Percentiles rank a stretch among this genome's conserved stretches.
Conservation (phyloP, 2,888 invertebrate species). For the Drymonia ruficornis region DNA sequence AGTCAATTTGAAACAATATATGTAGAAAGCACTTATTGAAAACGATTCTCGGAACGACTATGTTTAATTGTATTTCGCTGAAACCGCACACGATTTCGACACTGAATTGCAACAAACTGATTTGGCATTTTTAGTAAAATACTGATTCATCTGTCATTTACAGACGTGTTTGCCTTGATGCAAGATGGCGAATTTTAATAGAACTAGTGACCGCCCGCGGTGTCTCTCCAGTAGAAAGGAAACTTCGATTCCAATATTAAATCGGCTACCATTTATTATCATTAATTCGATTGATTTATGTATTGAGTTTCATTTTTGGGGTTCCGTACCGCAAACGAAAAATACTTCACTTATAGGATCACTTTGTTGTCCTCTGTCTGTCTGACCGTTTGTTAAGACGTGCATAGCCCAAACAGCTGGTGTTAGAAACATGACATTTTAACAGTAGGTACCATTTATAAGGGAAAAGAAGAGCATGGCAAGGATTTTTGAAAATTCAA, state of each 20-base stretch:
- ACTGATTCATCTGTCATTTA: conserved; percentile 28
- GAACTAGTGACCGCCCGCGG: conserved; percentile 7
- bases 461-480: no score
- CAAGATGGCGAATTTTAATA: conserved; percentile 6
- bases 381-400: no score
- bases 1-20: conserved; percentile 16
- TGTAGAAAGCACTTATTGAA: conserved; percentile 15
- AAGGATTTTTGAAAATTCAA: no score
- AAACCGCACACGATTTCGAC: conserved; percentile 37
- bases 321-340: no score
- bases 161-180: conserved; percentile 12
- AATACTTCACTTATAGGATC: no score
- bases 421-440: no score
- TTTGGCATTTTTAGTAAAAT: conserved; percentile 23
- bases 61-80: conserved; percentile 25
- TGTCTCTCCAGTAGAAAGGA: conserved; percentile 4
- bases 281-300: conserved; percentile 2
- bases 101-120: conserved; percentile 36
- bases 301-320: conserved; percentile 6
- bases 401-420: no score
- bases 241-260: conserved; percentile 2
- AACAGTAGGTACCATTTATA: no score
- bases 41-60: conserved; percentile 13
- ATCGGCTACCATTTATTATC: neutral
- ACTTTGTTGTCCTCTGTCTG: no score